Percentiles rank a stretch among this genome's conserved stretches.
phyloP scores from a whole-genome alignment of 2,797 vertebrate species.

The Rhinoraja longicauda region DNA sequence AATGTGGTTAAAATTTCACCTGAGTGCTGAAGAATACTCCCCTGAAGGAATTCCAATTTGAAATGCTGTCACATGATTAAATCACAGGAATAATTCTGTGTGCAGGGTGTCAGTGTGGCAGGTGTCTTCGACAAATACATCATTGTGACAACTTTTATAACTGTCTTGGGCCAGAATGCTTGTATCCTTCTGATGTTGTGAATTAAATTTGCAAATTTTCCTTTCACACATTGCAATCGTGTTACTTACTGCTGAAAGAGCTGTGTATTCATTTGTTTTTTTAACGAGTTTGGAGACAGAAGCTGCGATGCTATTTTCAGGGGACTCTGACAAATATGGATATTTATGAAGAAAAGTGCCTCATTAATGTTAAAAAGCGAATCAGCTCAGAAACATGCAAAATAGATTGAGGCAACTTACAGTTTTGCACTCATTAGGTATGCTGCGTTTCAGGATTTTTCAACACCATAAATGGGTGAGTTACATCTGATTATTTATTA shows the following conservation, averaged over 20 bases:
- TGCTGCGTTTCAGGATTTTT: background rate
- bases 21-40: background rate
- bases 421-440: background rate
- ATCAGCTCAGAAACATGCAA: background rate
- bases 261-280: background rate
- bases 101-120: background rate
- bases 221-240: background rate
- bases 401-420: background rate
- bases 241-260: background rate
- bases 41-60: conserved; percentile 22
- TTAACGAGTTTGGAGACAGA: background rate
- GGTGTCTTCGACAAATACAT: conserved; percentile 34
- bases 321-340: background rate
- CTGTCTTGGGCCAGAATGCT: background rate
- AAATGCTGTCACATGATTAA: conserved; percentile 14
- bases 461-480: background rate
- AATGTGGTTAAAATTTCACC: background rate
- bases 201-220: background rate
- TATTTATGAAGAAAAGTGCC: conserved; percentile 1
- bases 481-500: background rate
- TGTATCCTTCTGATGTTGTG: background rate
- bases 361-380: conserved; percentile 20
- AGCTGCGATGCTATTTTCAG: background rate
- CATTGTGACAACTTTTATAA: conserved; percentile 29
- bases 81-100: background rate